phyloP scores from a whole-genome alignment of 2,113 vertebrate species.

The Astur gentilis region DNA sequence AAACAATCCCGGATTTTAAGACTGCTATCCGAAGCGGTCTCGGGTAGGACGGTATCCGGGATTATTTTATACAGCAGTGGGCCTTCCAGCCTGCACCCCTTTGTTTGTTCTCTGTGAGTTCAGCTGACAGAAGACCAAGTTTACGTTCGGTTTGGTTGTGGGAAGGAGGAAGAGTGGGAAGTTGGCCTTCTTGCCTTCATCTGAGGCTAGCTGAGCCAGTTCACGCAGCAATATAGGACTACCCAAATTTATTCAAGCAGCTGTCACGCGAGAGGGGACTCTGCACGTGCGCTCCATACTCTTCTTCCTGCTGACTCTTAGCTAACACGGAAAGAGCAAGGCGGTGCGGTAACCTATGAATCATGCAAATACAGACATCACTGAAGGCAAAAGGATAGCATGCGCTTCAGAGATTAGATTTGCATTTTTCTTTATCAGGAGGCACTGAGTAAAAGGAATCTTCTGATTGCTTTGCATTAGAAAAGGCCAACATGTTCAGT shows the following conservation, averaged over 20 bases:
- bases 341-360: fast-evolving
- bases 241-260: background rate
- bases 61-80: background rate
- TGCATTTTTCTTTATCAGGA: background rate
- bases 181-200: background rate
- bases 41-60: background rate
- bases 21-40: background rate
- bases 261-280: background rate
- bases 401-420: background rate
- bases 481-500: background rate
- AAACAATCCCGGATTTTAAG: background rate
- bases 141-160: background rate
- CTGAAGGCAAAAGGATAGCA: background rate
- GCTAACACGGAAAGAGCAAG: background rate
- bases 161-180: background rate
- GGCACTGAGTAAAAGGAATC: background rate
- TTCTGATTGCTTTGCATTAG: background rate
- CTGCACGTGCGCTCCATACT: fast-evolving
- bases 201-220: background rate
- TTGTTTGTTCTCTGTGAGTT: background rate
- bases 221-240: fast-evolving
- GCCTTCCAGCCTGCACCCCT: background rate
- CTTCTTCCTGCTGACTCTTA: background rate
- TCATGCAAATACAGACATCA: background rate
- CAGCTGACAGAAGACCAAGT: background rate